Evolutionary conservation across 2,888 invertebrate genomes (phyloP).

Genomic region (Cerceris ruficornis): DNA sequence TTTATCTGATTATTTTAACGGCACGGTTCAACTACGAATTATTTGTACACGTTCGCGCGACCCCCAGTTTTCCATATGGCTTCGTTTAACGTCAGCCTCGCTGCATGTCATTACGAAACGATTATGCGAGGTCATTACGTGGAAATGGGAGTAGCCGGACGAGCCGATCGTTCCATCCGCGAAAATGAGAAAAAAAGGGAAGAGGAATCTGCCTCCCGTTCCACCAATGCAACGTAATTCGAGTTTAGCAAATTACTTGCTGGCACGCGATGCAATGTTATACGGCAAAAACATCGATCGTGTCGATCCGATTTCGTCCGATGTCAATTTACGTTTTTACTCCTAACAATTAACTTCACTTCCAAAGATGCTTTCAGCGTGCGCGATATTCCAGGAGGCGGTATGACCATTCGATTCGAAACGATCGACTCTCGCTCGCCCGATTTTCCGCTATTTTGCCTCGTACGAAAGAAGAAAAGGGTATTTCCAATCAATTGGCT

Average conservation of each 20-base stretch:
- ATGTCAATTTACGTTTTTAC: no score
- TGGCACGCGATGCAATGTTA: background rate
- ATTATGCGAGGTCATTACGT: conserved; percentile 62
- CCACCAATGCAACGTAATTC: conserved; percentile 12
- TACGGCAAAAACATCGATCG: no score
- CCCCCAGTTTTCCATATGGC: conserved; percentile 38
- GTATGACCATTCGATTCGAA: background rate
- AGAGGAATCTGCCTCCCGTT: conserved; percentile 13
- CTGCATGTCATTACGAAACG: conserved; percentile 51
- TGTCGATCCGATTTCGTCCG: no score
- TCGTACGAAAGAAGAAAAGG: background rate
- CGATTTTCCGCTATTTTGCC: background rate
- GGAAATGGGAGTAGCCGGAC: conserved; percentile 52
- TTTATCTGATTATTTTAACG: background rate
- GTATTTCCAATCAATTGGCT: background rate
- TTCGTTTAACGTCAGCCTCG: conserved; percentile 32
- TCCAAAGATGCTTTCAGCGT: background rate
- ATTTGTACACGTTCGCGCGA: background rate
- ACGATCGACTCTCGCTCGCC: background rate
- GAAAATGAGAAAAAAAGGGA: conserved; percentile 5
- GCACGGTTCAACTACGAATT: background rate
- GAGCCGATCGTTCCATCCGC: conserved; percentile 39
- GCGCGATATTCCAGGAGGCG: background rate
- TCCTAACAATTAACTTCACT: no score
- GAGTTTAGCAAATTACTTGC: conserved; percentile 9